Conservation (phyloP, 2,797 vertebrate species). For the Gastrophryne carolinensis region DNA sequence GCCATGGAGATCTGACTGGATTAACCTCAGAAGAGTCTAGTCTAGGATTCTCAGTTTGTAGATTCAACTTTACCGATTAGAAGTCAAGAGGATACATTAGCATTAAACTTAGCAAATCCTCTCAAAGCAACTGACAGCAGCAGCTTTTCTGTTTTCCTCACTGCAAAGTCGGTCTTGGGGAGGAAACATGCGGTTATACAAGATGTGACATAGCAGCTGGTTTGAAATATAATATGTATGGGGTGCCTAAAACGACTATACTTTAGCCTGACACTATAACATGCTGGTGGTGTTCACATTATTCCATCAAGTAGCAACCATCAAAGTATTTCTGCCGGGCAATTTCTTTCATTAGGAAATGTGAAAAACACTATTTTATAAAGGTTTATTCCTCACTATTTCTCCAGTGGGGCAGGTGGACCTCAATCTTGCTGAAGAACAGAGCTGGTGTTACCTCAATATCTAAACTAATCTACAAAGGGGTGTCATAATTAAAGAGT, state of each 20-base stretch:
- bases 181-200: constrained; percentile 49
- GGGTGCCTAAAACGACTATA: constrained; percentile 50
- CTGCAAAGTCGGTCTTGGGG: constrained; percentile 56
- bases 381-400: too few species aligned
- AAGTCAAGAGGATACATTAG: constrained; percentile 69
- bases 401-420: too few species aligned
- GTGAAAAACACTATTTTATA: too few species aligned
- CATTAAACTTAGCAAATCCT: constrained; percentile 62
- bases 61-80: constrained; percentile 66
- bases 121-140: constrained; percentile 61
- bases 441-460: too few species aligned
- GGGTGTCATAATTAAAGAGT: too few species aligned
- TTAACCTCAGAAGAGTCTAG: constrained; percentile 61
- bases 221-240: constrained; percentile 52
- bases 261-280: constrained; percentile 49
- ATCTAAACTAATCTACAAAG: too few species aligned
- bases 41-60: constrained; percentile 60
- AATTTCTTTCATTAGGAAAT: too few species aligned
- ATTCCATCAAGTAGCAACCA: too few species aligned
- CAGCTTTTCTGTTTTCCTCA: constrained; percentile 59
- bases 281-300: background rate
- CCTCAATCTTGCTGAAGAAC: too few species aligned
- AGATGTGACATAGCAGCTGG: constrained; percentile 52
- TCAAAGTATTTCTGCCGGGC: too few species aligned
- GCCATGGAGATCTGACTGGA: constrained; percentile 57